phyloP scores from a whole-genome alignment of 2,888 invertebrate genomes.

The Drosophila sordidula region DNA sequence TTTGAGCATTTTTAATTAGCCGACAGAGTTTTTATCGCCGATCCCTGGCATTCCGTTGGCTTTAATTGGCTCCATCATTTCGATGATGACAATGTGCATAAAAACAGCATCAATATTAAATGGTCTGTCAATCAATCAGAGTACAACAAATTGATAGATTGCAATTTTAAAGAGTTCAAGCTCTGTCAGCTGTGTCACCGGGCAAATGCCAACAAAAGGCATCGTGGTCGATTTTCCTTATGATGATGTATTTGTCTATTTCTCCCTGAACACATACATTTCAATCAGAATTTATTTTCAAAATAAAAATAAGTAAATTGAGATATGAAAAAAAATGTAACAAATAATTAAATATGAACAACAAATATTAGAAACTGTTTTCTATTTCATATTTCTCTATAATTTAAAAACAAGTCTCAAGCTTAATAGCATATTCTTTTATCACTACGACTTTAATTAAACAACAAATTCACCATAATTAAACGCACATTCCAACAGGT shows the following conservation, averaged over 20 bases:
- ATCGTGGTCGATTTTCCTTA: background rate
- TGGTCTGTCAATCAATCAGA: conserved; percentile 73
- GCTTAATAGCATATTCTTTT: too few species aligned
- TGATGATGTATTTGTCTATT: too few species aligned
- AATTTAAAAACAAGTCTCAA: too few species aligned
- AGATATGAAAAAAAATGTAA: too few species aligned
- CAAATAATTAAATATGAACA: too few species aligned
- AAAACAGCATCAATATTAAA: conserved; percentile 41
- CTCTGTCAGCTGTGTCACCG: background rate
- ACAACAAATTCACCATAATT: conserved; percentile 10
- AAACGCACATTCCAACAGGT: conserved; percentile 13
- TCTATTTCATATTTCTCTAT: too few species aligned
- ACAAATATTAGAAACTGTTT: too few species aligned
- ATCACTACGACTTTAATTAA: background rate
- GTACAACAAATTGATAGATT: conserved; percentile 55
- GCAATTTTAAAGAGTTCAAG: conserved; percentile 39
- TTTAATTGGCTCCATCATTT: conserved; percentile 50
- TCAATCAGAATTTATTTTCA: background rate
- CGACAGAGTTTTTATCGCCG: conserved; percentile 57
- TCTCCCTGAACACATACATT: too few species aligned
- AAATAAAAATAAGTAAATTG: too few species aligned
- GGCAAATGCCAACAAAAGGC: background rate
- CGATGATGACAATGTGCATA: conserved; percentile 26
- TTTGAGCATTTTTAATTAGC: conserved; percentile 74
- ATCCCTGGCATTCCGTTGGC: conserved; percentile 14